phyloP scores from a whole-genome alignment of 2,113 vertebrate genomes.

The Haemorhous mexicanus region DNA sequence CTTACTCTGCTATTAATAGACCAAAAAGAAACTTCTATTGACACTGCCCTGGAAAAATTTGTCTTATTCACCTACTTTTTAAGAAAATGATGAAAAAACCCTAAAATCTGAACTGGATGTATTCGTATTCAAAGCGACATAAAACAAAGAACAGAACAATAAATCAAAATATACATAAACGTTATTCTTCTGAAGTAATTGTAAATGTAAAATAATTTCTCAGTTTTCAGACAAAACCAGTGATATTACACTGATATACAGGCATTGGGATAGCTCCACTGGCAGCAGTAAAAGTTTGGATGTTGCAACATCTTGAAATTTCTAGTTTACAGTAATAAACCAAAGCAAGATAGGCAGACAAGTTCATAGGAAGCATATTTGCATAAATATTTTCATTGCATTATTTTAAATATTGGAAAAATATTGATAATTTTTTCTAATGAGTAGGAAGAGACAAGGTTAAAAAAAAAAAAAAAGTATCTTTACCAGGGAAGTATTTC shows the following conservation, averaged over 20 bases:
- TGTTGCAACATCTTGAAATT: neutral
- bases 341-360: neutral
- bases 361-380: neutral
- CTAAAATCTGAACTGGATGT: neutral
- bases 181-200: neutral
- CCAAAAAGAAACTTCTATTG: neutral
- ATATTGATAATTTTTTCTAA: neutral
- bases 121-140: neutral
- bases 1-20: neutral
- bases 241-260: neutral
- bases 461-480: neutral
- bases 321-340: neutral
- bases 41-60: neutral
- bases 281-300: neutral
- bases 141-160: neutral
- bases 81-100: neutral
- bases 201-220: neutral
- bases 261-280: neutral
- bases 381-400: neutral
- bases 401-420: neutral
- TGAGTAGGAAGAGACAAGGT: neutral
- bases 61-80: neutral
- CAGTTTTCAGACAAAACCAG: neutral
- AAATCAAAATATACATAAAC: neutral
- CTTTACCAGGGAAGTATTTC: neutral